Conservation (phyloP, 2,113 vertebrate genomes). For the Toxostoma redivivum region DNA sequence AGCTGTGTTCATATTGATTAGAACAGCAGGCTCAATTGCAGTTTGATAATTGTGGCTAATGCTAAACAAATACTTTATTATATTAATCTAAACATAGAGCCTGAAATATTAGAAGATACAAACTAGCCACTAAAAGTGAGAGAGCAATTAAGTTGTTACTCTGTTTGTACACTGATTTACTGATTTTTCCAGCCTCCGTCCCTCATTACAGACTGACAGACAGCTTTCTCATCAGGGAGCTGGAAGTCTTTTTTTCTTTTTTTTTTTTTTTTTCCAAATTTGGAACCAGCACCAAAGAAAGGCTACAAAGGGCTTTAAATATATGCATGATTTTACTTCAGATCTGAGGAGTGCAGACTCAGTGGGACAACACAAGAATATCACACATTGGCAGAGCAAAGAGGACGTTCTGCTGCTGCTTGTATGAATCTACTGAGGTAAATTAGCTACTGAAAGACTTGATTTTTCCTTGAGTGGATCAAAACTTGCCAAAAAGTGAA, state of each 20-base stretch:
- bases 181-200: neutral
- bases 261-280: neutral
- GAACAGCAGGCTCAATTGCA: neutral
- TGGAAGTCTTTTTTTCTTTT: neutral
- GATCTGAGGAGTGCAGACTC: neutral
- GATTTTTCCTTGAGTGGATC: neutral
- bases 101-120: neutral
- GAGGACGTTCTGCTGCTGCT: neutral
- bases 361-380: neutral
- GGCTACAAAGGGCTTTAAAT: neutral
- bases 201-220: neutral
- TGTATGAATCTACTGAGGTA: neutral
- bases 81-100: neutral
- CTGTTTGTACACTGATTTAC: neutral
- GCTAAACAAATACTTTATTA: neutral
- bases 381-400: neutral
- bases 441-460: neutral
- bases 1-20: neutral
- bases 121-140: neutral
- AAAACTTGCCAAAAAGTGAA: neutral
- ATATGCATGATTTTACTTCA: neutral
- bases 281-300: neutral
- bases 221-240: neutral
- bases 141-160: neutral
- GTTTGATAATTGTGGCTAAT: neutral